Evolutionary conservation across 2,888 invertebrate species (phyloP), one percentile per base, ranked within the genome.

Genomic region (Chrysolina haemoptera): DNA sequence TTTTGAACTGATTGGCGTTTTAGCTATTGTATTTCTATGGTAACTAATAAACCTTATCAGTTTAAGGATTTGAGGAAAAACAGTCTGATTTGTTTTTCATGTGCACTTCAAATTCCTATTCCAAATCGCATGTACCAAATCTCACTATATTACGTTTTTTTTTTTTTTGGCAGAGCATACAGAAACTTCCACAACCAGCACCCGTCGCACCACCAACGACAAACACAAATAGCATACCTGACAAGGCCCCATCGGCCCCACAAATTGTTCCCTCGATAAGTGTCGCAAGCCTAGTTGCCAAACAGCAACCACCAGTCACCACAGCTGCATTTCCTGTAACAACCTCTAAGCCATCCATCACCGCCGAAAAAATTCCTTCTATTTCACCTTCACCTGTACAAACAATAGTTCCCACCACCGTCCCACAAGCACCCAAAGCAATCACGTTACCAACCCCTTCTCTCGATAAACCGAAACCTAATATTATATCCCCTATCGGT

Each of bases 361-460:
- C 81, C 71, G 84, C 78, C 80, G 86, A 86, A 79, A 87, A 82
- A 72, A 80, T 81, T 78, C 83, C 81, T 74, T 73, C 76, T 55
- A 75, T 84, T 73, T 84, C 84, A 70, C 79, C 82, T 71, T 50
- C 76, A 40, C 80, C 80, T 16, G 71, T 78, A 14, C 80, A 53
- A 83, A 88, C 67, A 1, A 22, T 71, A 18, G 50, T 70, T 18
- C 89, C 86, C 48, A 85, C 68, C 87, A 90, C 81, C 83, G 81
- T 83, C 88, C 71, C 87, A 86, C 79, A 90, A 88, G 83, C 89
- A 18, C 82, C 84, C 40, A 85, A 85, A 81, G 78, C 82, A 35
- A 83, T 82, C 66, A 82, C 81, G 62, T 80, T 77, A 74, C 85
- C 82, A 53, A 84, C 84, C 16, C 85, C 87, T 22, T 85, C 85